A percentile compares a stretch with the other conserved stretches of the same genome.
Conservation (phyloP, 2,113 vertebrate species). For the Pteruthius melanotis region DNA sequence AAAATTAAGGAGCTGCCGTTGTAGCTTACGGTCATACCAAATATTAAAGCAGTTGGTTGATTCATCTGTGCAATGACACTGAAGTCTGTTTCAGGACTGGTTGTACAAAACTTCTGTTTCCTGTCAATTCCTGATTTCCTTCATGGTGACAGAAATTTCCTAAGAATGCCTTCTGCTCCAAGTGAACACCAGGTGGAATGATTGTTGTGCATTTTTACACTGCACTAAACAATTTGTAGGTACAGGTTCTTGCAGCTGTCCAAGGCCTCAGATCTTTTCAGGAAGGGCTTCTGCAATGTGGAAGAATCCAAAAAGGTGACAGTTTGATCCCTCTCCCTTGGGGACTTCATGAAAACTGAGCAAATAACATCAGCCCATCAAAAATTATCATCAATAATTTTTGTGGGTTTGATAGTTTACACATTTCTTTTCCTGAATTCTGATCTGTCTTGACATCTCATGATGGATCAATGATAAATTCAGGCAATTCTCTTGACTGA, state of each 20-base stretch:
- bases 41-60: neutral
- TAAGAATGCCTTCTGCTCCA: neutral
- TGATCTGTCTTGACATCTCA: neutral
- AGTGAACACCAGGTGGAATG: neutral
- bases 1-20: neutral
- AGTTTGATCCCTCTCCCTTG: neutral
- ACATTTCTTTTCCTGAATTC: neutral
- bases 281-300: neutral
- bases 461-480: neutral
- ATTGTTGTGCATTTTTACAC: neutral
- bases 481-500: neutral
- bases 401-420: neutral
- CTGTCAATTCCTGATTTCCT: neutral
- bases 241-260: neutral
- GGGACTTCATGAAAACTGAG: neutral
- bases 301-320: neutral
- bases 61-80: neutral
- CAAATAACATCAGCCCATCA: neutral
- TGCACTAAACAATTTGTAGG: neutral
- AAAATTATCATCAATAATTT: neutral
- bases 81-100: neutral
- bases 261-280: neutral
- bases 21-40: neutral
- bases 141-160: neutral
- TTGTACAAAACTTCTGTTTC: neutral